Base-by-base conservation (phyloP, 2,888 invertebrate genomes). In the Chloromyia formosa region DNA sequence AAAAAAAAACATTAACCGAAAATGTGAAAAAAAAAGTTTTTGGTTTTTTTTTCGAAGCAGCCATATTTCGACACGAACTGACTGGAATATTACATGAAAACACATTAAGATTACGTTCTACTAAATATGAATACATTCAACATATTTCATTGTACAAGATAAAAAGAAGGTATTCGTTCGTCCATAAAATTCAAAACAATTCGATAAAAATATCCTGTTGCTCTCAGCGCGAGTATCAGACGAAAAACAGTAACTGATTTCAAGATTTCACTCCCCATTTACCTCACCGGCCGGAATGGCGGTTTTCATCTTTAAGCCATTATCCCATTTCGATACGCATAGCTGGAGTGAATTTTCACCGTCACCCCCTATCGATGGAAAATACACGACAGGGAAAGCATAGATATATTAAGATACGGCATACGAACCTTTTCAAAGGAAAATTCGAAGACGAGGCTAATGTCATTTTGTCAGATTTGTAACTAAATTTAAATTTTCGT, bases 401-500 rank as follows among this genome's bases (percentile, higher is more conserved):
- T 12, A 42, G 7, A 42, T 12, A 42, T 42, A 58, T 22, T 58
- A 9, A 5, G 10, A 0, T 0, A 58, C 14, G 22, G 22, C 22
- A 18, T 7, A 23, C 9, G 16, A 22, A 58, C 22, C 58, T 58
- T 22, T 22, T 22, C 4, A 58, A 58, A 16, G 22, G 23, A 58
- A 58, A 9, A n/a, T n/a, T 3, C 23, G 58, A 20, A 20, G 9
- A 22, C 22, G 45, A 64, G 20, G 40, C 64, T 45, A 64, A 64
- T 42, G 64, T 42, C 64, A 58, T 45, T 64, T 64, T 64, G 20
- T 18, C 64, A 64, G 64, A 64, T 64, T 64, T 64, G 64, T 64
- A 64, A 42, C 64, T 64, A 42, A 64, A 64, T 64, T 64, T 64
- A 64, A 64, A 64, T 64, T 42, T 64, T 64, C 18, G 40, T 64